Conservation (phyloP, 2,113 vertebrate genomes). For the Sylvietta virens region DNA sequence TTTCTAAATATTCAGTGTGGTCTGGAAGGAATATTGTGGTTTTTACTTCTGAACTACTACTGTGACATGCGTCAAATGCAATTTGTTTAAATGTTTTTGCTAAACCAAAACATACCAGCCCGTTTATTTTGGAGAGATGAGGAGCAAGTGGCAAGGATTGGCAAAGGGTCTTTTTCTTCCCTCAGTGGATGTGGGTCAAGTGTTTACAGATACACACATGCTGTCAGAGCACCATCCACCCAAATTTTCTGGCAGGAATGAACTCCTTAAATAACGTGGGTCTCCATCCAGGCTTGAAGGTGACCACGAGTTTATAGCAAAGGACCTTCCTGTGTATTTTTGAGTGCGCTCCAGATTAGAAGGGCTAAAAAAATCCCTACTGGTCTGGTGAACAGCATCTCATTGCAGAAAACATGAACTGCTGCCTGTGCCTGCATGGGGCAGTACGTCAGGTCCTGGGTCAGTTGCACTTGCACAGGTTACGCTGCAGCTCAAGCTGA, state of each 20-base stretch:
- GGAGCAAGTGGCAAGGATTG: neutral
- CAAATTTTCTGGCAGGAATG: neutral
- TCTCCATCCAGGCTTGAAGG: neutral
- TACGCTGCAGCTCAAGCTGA: neutral
- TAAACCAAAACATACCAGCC: neutral
- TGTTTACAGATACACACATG: neutral
- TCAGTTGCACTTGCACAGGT: neutral
- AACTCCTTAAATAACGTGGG: fast-evolving
- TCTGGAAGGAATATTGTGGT: neutral
- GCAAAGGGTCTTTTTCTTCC: neutral
- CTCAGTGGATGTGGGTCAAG: neutral
- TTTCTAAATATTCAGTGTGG: neutral
- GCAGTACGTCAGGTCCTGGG: fast-evolving
- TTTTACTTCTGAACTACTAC: neutral
- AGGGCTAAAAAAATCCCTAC: neutral
- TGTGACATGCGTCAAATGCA: neutral
- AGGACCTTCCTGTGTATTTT: neutral
- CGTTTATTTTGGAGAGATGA: neutral
- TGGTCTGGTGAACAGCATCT: neutral
- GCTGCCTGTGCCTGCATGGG: fast-evolving
- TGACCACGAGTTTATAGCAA: neutral
- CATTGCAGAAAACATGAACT: neutral
- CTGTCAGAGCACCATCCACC: neutral
- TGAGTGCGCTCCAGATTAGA: neutral
- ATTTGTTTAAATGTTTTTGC: neutral